Conservation (phyloP, 2,113 vertebrate genomes). For the Apteryx mantelli region DNA sequence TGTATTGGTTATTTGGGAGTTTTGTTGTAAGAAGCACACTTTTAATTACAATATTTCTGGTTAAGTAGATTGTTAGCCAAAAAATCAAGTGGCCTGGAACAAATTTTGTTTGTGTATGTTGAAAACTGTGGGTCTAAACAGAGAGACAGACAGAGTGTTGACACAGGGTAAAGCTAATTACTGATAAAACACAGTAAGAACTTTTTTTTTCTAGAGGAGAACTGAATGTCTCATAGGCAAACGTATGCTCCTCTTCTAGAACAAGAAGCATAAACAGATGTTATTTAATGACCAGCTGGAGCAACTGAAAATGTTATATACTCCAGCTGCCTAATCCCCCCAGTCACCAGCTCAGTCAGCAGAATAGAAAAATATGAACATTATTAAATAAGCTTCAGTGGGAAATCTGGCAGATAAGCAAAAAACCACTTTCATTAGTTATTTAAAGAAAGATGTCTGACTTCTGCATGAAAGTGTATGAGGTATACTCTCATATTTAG, state of each 20-base stretch:
- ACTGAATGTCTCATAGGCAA: neutral
- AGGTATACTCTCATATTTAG: neutral
- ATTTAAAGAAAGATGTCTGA: neutral
- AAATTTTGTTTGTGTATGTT: neutral
- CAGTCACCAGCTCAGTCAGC: neutral
- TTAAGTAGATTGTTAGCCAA: neutral
- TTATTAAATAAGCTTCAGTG: neutral
- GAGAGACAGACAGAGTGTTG: neutral
- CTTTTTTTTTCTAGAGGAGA: neutral
- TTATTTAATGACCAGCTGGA: constrained; percentile 10
- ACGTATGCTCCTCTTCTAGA: neutral
- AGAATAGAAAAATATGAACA: neutral
- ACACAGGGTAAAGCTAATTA: constrained; percentile 2
- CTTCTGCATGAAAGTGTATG: neutral
- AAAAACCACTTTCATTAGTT: neutral
- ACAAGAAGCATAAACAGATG: neutral
- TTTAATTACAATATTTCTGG: neutral
- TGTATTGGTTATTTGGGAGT: neutral
- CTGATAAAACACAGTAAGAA: neutral
- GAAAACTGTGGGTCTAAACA: neutral
- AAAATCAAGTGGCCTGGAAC: neutral
- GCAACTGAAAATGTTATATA: neutral
- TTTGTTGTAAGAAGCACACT: neutral
- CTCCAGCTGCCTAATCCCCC: neutral
- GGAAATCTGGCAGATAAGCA: constrained; percentile 8